Evolutionary conservation across 1,140 invertebrate genomes (phyloP).

Genomic region (Acromyrmex heyeri): DNA sequence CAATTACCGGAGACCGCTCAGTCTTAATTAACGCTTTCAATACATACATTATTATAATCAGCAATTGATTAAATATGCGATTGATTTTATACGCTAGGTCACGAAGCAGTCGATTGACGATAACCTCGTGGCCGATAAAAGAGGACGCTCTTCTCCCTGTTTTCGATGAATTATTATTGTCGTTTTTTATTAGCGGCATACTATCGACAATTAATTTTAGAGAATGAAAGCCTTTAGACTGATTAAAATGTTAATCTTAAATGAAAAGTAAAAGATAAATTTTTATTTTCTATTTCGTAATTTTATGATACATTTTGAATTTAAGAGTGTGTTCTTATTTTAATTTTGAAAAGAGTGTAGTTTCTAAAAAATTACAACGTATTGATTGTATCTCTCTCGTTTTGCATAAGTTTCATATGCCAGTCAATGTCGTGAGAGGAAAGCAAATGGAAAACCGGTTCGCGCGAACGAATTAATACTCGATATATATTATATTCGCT

Average conservation of each 20-base stretch:
- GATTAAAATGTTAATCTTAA: conserved; percentile 9
- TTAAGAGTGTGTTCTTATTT: neutral
- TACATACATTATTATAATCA: conserved; percentile 56
- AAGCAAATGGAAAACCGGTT: conserved; percentile 40
- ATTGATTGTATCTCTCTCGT: neutral
- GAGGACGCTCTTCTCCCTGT: neutral
- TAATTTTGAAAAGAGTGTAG: neutral
- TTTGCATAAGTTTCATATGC: neutral
- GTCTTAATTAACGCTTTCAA: conserved; percentile 59
- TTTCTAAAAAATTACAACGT: neutral
- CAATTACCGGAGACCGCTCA: conserved; percentile 48
- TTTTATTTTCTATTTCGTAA: conserved; percentile 16
- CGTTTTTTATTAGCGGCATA: neutral
- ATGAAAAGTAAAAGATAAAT: neutral
- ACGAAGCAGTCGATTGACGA: conserved; percentile 41
- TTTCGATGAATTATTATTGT: conserved; percentile 40
- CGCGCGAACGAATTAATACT: conserved; percentile 39
- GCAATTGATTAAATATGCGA: conserved; percentile 59
- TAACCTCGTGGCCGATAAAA: conserved; percentile 66
- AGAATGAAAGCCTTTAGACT: neutral
- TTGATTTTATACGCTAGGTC: conserved; percentile 56
- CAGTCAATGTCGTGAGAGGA: conserved; percentile 34
- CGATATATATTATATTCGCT: conserved; percentile 25
- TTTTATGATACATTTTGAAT: neutral
- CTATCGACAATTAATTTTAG: neutral